Percentiles rank a stretch among this genome's conserved stretches.
Conservation (phyloP, 53 echinoderm and acorn worm species). For the Paracentrotus lividus region DNA sequence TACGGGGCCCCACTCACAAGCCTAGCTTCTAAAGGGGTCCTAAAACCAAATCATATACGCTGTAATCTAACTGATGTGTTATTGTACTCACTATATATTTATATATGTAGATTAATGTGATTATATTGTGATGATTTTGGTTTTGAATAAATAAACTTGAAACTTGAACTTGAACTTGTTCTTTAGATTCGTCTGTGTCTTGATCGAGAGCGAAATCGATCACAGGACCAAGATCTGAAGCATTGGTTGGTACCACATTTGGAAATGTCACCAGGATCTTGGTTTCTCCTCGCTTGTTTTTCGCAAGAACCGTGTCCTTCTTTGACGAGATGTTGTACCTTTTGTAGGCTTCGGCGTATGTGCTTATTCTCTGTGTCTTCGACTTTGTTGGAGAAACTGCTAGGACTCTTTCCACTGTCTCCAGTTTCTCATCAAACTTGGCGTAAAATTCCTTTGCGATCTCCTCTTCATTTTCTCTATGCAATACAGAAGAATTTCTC, state of each 20-base stretch:
- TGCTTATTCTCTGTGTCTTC: constrained; percentile 6
- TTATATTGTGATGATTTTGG: no score
- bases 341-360: constrained; percentile 46
- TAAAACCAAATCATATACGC: no score
- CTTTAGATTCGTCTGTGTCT: not conserved
- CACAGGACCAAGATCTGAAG: not conserved
- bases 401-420: not conserved
- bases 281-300: constrained; percentile 55
- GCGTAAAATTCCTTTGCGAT: constrained; percentile 34
- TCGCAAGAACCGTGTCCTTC: constrained; percentile 50
- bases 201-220: not conserved
- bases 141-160: no score
- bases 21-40: no score
- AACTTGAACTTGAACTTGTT: no score
- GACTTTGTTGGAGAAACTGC: constrained; percentile 5
- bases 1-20: no score
- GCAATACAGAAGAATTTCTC: not conserved
- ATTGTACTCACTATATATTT: no score
- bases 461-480: not conserved
- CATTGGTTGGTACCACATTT: not conserved
- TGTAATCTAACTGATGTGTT: no score
- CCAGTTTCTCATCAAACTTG: constrained; percentile 22
- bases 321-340: constrained; percentile 62
- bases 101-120: no score
- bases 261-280: constrained; percentile 37